Evolutionary conservation across 2,797 vertebrate genomes (phyloP).

Genomic region (Gambusia yucatana): DNA sequence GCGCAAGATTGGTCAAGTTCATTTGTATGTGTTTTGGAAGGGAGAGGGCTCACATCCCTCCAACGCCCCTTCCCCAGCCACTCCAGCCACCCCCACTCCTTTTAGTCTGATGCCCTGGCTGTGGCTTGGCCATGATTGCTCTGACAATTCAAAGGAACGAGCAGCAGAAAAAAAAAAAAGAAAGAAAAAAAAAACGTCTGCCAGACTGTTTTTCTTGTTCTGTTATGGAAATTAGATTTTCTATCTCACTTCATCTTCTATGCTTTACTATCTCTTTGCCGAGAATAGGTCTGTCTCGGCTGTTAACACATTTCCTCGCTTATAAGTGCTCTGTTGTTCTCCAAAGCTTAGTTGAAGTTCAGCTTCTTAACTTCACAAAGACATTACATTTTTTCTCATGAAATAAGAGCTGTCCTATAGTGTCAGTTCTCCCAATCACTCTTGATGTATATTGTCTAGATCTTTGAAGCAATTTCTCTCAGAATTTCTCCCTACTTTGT

Average conservation of each 20-base stretch:
- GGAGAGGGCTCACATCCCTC: slow-evolving; percentile 43
- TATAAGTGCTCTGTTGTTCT: slow-evolving; percentile 73
- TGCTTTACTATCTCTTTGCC: slow-evolving; percentile 79
- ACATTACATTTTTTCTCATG: slow-evolving; percentile 58
- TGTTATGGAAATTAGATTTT: slow-evolving; percentile 83
- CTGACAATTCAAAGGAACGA: slow-evolving; percentile 72
- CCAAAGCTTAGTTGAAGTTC: slow-evolving; percentile 65
- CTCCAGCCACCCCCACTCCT: slow-evolving; percentile 21
- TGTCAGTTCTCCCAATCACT: slow-evolving; percentile 69
- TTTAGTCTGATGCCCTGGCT: slow-evolving; percentile 67
- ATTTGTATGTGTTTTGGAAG: slow-evolving; percentile 74
- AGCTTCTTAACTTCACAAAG: slow-evolving; percentile 50
- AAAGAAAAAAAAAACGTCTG: slow-evolving; percentile 59
- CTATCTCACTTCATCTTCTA: slow-evolving; percentile 79
- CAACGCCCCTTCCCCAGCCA: neutral
- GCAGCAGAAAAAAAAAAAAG: slow-evolving; percentile 25
- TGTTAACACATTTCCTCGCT: slow-evolving; percentile 76
- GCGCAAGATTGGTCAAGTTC: slow-evolving; percentile 65
- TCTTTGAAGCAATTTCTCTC: slow-evolving; percentile 41
- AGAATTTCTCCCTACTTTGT: slow-evolving; percentile 41
- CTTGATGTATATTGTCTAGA: slow-evolving; percentile 53
- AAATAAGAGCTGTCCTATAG: slow-evolving; percentile 67
- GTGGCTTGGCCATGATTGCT: slow-evolving; percentile 70
- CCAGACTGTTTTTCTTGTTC: slow-evolving; percentile 77
- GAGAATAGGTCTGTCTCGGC: slow-evolving; percentile 70